Evolutionary conservation across 2,797 vertebrate species (phyloP).

Genomic region (Gallinago solitaria): DNA sequence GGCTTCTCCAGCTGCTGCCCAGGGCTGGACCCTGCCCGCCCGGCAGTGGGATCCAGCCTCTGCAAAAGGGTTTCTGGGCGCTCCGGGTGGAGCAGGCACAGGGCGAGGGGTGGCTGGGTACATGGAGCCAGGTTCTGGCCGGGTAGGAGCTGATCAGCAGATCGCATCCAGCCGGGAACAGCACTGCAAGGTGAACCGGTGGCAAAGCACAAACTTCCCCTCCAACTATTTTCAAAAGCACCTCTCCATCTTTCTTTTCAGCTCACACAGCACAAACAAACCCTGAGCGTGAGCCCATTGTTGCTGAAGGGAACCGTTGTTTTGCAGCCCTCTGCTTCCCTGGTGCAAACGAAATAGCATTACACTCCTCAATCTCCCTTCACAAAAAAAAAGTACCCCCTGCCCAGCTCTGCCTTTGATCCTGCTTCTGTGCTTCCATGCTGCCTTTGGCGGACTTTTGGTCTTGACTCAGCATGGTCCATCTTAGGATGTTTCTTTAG

Average conservation of each 20-base stretch:
- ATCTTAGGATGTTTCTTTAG: neutral
- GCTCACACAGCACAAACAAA: constrained; percentile 1
- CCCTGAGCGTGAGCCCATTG: neutral
- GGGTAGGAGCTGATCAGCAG: neutral
- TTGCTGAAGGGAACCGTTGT: neutral
- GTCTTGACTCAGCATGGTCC: neutral
- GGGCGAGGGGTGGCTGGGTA: neutral
- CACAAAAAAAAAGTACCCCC: neutral
- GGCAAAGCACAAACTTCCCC: neutral
- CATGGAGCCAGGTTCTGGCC: neutral
- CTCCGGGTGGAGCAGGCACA: neutral
- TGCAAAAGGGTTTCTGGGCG: neutral
- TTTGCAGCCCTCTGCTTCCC: neutral
- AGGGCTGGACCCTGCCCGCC: neutral
- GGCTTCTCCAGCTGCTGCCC: neutral
- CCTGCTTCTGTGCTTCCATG: neutral
- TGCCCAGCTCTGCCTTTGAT: neutral
- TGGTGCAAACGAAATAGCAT: neutral
- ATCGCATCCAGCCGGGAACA: neutral
- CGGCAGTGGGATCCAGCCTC: neutral
- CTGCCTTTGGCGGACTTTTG: neutral
- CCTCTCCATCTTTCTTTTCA: constrained; percentile 4
- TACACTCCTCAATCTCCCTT: neutral
- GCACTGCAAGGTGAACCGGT: neutral
- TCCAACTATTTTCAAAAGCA: constrained; percentile 24